These are phyloP conservation scores for Syngnathus scovelli DNA, from an alignment of 2,113 vertebrate genomes.

Conservation along the genomic window DNA sequence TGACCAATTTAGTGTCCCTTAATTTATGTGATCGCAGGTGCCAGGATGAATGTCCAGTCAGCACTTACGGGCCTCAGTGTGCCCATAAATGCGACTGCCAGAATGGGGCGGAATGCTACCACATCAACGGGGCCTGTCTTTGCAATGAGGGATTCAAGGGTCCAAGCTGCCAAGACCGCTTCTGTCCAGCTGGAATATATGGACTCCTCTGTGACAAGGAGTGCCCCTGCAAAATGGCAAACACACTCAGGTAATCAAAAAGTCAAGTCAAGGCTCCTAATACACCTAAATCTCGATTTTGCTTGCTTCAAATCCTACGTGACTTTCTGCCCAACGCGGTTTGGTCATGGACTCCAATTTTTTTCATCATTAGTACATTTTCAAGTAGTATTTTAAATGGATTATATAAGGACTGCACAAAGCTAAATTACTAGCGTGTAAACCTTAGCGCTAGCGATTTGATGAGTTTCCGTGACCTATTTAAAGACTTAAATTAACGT, in stretches of 20 bases:
- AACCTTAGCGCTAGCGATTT: too few species aligned
- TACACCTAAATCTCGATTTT: not conserved
- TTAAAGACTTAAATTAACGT: too few species aligned
- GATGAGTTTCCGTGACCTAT: too few species aligned
- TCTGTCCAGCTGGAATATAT: constrained; percentile 85
- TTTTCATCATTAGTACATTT: too few species aligned
- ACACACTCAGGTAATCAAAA: constrained; percentile 80
- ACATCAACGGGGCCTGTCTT: constrained; percentile 84
- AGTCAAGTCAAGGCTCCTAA: not conserved
- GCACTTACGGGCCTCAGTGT: constrained; percentile 87
- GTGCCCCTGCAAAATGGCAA: constrained; percentile 81
- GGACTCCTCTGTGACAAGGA: constrained; percentile 82
- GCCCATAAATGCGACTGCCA: constrained; percentile 84
- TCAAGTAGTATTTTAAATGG: too few species aligned
- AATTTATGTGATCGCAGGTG: constrained; percentile 69
- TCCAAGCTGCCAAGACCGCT: constrained; percentile 84
- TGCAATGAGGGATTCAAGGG: constrained; percentile 92
- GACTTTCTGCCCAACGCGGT: too few species aligned
- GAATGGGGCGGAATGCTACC: constrained; percentile 88
- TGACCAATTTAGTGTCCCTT: not conserved
- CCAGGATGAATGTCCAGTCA: constrained; percentile 89
- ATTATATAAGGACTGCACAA: too few species aligned
- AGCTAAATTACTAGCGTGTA: too few species aligned
- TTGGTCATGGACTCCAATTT: too few species aligned
- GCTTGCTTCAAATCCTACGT: too few species aligned